Base-by-base conservation (phyloP, 2,888 invertebrate species). In the Diploptera punctata region DNA sequence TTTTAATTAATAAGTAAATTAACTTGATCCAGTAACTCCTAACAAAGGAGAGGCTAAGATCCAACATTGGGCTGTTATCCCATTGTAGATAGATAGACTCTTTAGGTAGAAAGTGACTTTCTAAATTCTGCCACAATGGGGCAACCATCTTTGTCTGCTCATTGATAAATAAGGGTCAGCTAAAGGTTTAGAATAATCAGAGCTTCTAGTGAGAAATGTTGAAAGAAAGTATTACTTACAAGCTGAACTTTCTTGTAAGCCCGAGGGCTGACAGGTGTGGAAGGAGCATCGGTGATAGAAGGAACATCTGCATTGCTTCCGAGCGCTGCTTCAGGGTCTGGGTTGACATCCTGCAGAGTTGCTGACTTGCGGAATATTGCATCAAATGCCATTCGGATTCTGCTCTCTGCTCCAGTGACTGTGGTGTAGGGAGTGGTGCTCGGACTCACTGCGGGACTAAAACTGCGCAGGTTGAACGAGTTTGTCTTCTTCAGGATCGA, bases 401-500 rank as follows among this genome's bases (percentile, higher is more conserved):
- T 91, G 80, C 91, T 93, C 81, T 95, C 95, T 0, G 94, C 94
- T 16, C 95, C 95, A 0, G 95, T 95, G 19, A 95, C 95, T 0
- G 95, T 96, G 24, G 93, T 93, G 79, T 96, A 95, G 0, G 86
- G 85, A 24, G 85, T 86, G 0, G 82, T 83, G 21, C 82, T 83
- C 1, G 85, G 84, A 71, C 88, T 82, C 2, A 77, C 71, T 29
- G 79, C 74, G 5, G 89, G 88, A 73, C 87, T 85, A 79, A 88
- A 90, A 57, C 89, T 86, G 78, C 87, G 87, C 38, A 93, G 81
- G 0, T 92, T 93, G 84, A 95, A 95, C 9, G 95, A 95, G 83
- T 95, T 94, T 0, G 95, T 95, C 84, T 97, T 97, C 85, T 97
- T 98, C 75, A 97, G 85, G 80, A 97, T 97, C 0, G 97, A 97